A percentile compares a stretch with the other conserved stretches of the same genome.
Conservation (phyloP, 2,888 invertebrate genomes). For the Terebella lapidaria region DNA sequence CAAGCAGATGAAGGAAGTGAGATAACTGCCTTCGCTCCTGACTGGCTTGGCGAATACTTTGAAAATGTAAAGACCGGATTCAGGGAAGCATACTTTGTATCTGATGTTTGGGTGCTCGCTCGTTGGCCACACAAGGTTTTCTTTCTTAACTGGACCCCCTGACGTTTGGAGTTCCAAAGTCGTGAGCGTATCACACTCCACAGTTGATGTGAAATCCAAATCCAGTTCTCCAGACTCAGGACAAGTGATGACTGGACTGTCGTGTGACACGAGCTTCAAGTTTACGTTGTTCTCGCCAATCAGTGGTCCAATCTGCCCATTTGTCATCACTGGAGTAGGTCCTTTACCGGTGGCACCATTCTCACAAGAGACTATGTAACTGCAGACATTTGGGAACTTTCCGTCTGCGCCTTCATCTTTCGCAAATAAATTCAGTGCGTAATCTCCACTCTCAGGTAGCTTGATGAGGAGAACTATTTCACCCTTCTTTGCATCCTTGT, state of each 20-base stretch:
- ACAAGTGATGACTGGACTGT: neutral
- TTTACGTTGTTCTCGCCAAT: neutral
- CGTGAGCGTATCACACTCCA: neutral
- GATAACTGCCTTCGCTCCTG: neutral
- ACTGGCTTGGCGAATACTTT: neutral
- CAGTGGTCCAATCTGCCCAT: neutral
- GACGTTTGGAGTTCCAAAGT: neutral
- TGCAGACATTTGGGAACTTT: neutral
- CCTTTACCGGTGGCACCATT: neutral
- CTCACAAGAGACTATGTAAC: neutral
- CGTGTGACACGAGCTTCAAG: neutral
- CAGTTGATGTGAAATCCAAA: neutral
- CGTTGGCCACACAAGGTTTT: neutral
- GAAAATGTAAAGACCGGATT: neutral
- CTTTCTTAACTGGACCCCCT: neutral
- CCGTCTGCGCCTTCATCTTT: neutral
- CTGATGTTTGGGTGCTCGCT: neutral
- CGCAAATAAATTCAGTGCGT: conserved; percentile 1
- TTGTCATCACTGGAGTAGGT: neutral
- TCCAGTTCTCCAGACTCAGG: neutral
- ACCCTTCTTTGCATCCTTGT: neutral
- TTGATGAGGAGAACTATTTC: neutral
- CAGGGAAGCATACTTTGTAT: neutral
- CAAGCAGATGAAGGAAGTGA: neutral
- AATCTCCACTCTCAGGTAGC: neutral